Base-by-base conservation (phyloP, 1,140 invertebrate species). In the Zeugodacus cucurbitae region DNA sequence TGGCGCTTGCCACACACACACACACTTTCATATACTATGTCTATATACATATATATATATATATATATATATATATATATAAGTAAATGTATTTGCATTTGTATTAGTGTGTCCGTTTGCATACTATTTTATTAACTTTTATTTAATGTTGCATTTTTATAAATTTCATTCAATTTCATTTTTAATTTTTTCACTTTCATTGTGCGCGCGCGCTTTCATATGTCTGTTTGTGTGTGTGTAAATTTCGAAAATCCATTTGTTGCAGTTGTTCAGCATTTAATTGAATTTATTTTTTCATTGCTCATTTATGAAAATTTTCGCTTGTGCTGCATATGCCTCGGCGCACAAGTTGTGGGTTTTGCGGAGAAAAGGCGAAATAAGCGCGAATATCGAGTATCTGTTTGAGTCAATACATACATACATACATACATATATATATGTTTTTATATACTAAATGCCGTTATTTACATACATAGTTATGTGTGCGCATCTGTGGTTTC, bases 111-210 rank as follows among this genome's bases (percentile, higher is more conserved):
- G 32, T 26, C 26, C 14, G 64, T 34, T 70, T 70, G 64, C 64
- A 8, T 2, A 11, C 0, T n/a, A n/a, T 70, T 70, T 29, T 70
- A 34, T 70, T 29, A 32, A 70, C 26, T 29, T 70, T 70, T 70
- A 70, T 70, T 70, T 70, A 70, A 70, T 26, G 17, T 70, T 34
- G 29, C 32, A 70, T 41, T 74, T 74, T 74, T 74, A 74, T 54
- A 74, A 74, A 41, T 41, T 41, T 74, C 20, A 41, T 41, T 37
- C 20, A 74, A 74, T 74, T 74, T n/a, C 34, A 41, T 44, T 41
- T 74, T 74, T 41, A 74, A 74, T 37, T n/a, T 44, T 74, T 74
- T 74, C 70, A 74, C 70, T 74, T 74, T 74, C 70, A 41, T 41
- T 74, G 22, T 74, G 4, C 14, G 48, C 4, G 14, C 11, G 48